Base-by-base conservation (phyloP, 2,797 vertebrate species). In the Sphenopsis melanotis region DNA sequence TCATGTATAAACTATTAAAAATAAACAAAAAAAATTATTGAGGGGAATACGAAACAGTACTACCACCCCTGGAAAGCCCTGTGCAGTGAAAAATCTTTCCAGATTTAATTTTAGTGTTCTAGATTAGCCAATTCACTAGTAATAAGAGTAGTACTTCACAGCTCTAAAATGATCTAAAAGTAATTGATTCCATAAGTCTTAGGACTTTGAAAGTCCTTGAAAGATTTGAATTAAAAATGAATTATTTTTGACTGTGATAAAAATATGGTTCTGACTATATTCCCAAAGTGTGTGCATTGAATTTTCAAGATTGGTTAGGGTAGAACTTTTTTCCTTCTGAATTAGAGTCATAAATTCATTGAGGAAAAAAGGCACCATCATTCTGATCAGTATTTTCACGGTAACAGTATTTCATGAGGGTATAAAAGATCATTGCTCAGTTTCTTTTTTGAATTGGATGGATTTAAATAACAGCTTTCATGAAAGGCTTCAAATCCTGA, bases 381-480 rank as follows among this genome's bases (percentile, higher is more conserved):
- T 79, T 91, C 89, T 90, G 76, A 89, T 92, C 44, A 65, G 22
- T 89, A 74, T 78, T 76, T 90, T 93, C 27, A 6, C 24, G 18
- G 15, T 53, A 92, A 57, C 71, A 87, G 23, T 85, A 79, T 83
- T 89, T 92, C 82, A 66, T 44, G 36, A 46, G 7, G 8, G 17
- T 65, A 42, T 89, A 87, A 92, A 93, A 90, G 23, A 89, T 63
- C 66, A 60, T 92, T 76, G 15, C 49, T 89, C 4, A 7, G 44
- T 93, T 90, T 87, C 68, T 63, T 77, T 79, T 87, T 80, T 74
- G 49, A 87, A 80, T 79, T 72, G 24, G 50, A 53, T 8, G 24
- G 41, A 80, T 83, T 95, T 85, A 94, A 94, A 74, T 63, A 92
- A 63, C 63, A 91, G 13, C n/a, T 93, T 79, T 76, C 60, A 76